Percentiles rank a stretch among this genome's conserved stretches.
Conservation (phyloP, 2,888 invertebrate genomes). For the Eupithecia exiguata region DNA sequence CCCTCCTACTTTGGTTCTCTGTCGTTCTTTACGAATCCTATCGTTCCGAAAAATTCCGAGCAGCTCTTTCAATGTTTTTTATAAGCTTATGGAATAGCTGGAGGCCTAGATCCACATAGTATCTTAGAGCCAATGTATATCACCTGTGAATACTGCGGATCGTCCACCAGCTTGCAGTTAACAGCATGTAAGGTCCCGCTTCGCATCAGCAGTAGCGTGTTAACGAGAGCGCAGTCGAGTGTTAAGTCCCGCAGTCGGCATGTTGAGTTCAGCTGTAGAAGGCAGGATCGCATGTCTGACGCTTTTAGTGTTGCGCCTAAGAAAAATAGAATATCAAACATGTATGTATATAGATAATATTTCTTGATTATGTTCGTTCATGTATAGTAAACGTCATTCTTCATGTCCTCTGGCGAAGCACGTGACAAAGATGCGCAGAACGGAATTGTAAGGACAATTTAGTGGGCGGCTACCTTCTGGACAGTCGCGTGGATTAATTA, state of each 20-base stretch:
- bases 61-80: too few relatives aligned
- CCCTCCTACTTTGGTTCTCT: too few relatives aligned
- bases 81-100: too few relatives aligned
- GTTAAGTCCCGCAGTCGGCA: conserved; percentile 61
- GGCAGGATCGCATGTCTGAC: conserved; percentile 69
- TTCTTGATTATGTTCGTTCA: not conserved
- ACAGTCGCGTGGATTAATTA: too few relatives aligned
- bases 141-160: conserved; percentile 63
- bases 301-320: conserved; percentile 66
- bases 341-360: not conserved
- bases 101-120: too few relatives aligned
- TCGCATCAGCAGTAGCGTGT: conserved; percentile 64
- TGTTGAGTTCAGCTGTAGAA: conserved; percentile 65
- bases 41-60: too few relatives aligned
- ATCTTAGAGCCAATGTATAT: not conserved
- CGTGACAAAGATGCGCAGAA: too few relatives aligned
- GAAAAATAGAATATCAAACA: not conserved
- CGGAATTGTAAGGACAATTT: too few relatives aligned
- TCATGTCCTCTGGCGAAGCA: too few relatives aligned
- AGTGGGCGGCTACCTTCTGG: too few relatives aligned
- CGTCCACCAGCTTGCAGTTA: conserved; percentile 60
- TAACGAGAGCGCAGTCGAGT: conserved; percentile 64
- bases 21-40: too few relatives aligned
- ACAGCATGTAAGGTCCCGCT: conserved; percentile 57
- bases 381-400: not conserved